Evolutionary conservation across 2,113 vertebrate species (phyloP).

Genomic region (Casuarius casuarius): DNA sequence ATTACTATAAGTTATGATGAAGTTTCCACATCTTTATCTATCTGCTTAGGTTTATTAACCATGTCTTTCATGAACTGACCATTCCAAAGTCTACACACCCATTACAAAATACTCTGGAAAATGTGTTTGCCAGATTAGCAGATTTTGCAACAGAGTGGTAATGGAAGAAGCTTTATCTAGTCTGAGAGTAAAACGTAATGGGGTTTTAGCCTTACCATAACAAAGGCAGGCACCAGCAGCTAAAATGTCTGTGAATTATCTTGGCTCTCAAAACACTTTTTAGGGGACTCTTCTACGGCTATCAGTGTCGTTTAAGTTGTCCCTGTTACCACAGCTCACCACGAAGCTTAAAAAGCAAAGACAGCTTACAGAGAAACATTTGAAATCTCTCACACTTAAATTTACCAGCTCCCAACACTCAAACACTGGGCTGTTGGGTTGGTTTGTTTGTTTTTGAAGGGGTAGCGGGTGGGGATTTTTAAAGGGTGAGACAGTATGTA

Average conservation of each 20-base stretch:
- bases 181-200: background rate
- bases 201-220: background rate
- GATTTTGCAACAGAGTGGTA: background rate
- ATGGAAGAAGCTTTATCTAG: background rate
- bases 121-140: background rate
- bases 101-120: background rate
- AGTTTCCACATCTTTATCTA: background rate
- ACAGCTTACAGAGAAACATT: background rate
- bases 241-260: background rate
- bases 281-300: background rate
- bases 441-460: background rate
- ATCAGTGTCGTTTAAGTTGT: background rate
- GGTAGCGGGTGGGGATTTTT: background rate
- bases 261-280: background rate
- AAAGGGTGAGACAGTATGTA: rapidly evolving
- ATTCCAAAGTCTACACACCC: background rate
- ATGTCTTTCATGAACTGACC: background rate
- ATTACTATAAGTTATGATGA: background rate
- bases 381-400: background rate
- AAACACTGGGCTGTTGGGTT: rapidly evolving
- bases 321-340: background rate
- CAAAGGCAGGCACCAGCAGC: background rate
- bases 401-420: background rate
- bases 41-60: background rate
- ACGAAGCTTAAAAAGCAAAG: background rate